Evolutionary conservation across 2,888 invertebrate genomes (phyloP), one percentile per base, ranked within the genome.

Genomic region (Branchellion lobata): DNA sequence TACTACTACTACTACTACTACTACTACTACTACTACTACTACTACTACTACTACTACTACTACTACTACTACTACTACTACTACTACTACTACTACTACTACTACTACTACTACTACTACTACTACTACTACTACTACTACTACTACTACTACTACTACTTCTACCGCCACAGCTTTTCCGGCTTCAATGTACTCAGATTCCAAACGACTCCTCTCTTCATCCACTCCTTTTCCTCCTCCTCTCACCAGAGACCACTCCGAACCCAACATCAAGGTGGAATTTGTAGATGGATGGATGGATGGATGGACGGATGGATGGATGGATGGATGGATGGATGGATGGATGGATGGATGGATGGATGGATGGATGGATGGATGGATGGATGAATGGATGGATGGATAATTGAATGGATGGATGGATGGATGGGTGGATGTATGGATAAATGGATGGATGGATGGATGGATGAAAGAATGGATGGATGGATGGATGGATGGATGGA

Each of bases 211-310:
- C 8, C 65, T 77, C 0, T 57, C 61, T 18, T 65, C 77, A 11
- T 65, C 77, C 11, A 34, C 61, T 61, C 21, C 77, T 14, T 77
- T 57, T 5, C 77, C 57, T 18, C 61, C 77, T 18, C 57, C 75
- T 27, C 57, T 75, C n/a, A 21, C 75, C 53, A 31, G 77, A 29
- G 77, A 77, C 14, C 57, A 34, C 61, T 34, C 36, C 8, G 77
- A 77, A 31, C 53, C 29, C 2, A 77, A 77, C 65, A 77, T 77
- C 77, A 57, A 57, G 61, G 61, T 57, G 24, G 24, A 24, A 69
- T 69, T 3, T 3, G 3, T 69, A n/a, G 71, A 69, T 65, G 65
- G 65, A 65, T 65, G 65, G 8, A 65, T 65, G 65, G 65, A 65
- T 65, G 65, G 65, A 65, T 65, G 65, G 65, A 65, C 21, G 65